These are phyloP conservation scores for Psilanteris sp. DNA, from an alignment of 1,140 invertebrate genomes.

Conservation along the genomic window DNA sequence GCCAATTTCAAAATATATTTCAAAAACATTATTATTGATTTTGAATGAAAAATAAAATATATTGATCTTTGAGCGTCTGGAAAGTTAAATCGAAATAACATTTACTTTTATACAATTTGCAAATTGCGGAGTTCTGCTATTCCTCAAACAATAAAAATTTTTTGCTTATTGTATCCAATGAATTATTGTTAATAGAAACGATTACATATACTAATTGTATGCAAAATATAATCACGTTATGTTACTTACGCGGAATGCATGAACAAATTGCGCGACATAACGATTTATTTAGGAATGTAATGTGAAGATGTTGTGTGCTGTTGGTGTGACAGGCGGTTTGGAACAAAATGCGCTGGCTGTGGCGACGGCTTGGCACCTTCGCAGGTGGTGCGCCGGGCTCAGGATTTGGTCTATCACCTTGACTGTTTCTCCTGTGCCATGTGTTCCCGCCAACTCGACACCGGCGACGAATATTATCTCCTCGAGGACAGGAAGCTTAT, in stretches of 20 bases:
- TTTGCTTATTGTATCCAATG: no score
- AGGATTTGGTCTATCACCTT: conserved; percentile 97
- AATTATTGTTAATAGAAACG: no score
- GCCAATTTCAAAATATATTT: no score
- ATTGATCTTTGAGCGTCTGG: no score
- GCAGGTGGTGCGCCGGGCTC: conserved; percentile 95
- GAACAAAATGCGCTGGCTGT: conserved; percentile 98
- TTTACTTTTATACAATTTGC: no score
- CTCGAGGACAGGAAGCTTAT: conserved; percentile 98
- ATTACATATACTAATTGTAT: no score
- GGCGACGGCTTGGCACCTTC: conserved; percentile 97
- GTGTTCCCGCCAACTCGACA: conserved; percentile 96
- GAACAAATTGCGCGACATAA: conserved; percentile 48
- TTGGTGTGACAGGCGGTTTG: conserved; percentile 93
- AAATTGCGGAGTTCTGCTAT: no score
- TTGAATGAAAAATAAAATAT: no score
- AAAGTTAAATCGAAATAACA: no score
- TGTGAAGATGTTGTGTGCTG: conserved; percentile 82
- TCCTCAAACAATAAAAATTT: no score
- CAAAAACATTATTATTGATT: no score
- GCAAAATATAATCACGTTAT: no score
- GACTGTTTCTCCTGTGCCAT: conserved; percentile 98
- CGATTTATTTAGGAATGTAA: conserved; percentile 77
- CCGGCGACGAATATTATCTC: conserved; percentile 98
- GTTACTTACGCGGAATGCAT: background rate